A percentile compares a stretch with the other conserved stretches of the same genome.
phyloP scores from a whole-genome alignment of 2,113 vertebrate genomes.

The Notothenia rossii region DNA sequence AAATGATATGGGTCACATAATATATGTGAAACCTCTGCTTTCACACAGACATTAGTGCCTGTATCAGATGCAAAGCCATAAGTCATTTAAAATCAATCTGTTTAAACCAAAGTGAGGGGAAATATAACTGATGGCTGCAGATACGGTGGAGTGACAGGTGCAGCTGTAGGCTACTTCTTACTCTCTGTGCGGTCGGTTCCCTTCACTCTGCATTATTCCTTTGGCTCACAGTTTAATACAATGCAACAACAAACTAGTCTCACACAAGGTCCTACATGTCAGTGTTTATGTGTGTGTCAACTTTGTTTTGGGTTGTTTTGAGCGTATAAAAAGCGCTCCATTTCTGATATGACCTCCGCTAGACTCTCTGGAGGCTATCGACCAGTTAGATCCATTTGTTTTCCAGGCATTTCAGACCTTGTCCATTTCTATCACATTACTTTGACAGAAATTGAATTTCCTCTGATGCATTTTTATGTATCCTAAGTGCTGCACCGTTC shows the following conservation, averaged over 20 bases:
- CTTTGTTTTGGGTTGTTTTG: conserved; percentile 68
- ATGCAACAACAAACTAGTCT: conserved; percentile 26
- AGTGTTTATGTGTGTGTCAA: conserved; percentile 40
- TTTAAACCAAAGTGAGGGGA: conserved; percentile 34
- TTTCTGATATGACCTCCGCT: conserved; percentile 67
- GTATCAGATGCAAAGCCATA: conserved; percentile 9
- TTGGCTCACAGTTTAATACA: conserved; percentile 8
- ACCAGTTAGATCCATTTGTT: conserved; percentile 80
- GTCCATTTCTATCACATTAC: conserved; percentile 85
- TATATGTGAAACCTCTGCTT: conserved; percentile 19
- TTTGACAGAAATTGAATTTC: conserved; percentile 83
- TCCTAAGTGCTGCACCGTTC: conserved; percentile 75
- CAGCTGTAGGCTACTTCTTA: conserved; percentile 34
- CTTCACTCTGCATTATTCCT: not conserved
- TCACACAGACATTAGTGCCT: not conserved
- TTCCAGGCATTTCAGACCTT: conserved; percentile 76
- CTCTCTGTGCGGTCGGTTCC: not conserved
- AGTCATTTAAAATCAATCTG: conserved; percentile 38
- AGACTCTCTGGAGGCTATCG: conserved; percentile 77
- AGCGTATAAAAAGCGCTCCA: conserved; percentile 31
- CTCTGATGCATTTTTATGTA: conserved; percentile 81
- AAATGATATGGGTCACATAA: conserved; percentile 3
- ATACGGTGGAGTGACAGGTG: conserved; percentile 25
- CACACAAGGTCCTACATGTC: conserved; percentile 16
- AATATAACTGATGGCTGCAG: conserved; percentile 28